Conservation (phyloP, 2,888 invertebrate species). For the Chloromyia formosa region DNA sequence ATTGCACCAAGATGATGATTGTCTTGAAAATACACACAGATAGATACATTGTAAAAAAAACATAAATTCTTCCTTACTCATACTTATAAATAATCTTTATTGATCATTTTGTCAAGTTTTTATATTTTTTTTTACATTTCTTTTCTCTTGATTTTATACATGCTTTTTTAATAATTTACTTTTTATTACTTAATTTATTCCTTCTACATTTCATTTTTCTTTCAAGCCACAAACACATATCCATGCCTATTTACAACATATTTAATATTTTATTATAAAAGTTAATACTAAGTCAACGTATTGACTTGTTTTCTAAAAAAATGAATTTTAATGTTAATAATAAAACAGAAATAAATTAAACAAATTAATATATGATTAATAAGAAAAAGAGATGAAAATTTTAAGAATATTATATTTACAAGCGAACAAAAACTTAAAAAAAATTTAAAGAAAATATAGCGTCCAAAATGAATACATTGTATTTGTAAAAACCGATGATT, state of each 20-base stretch:
- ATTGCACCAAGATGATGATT: too few species aligned
- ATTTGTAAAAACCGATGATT: too few species aligned
- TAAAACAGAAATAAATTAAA: too few species aligned
- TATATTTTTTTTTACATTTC: constrained; percentile 25
- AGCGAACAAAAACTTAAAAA: too few species aligned
- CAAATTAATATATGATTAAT: too few species aligned
- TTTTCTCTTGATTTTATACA: constrained; percentile 10
- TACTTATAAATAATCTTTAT: constrained; percentile 36
- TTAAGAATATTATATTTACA: too few species aligned
- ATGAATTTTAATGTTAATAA: background rate
- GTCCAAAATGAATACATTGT: too few species aligned
- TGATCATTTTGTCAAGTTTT: constrained; percentile 9
- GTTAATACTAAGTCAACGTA: background rate
- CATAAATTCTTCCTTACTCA: background rate
- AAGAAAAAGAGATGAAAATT: too few species aligned
- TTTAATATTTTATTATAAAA: background rate
- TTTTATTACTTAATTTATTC: too few species aligned
- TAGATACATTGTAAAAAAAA: too few species aligned
- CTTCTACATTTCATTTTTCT: background rate
- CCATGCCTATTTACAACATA: background rate
- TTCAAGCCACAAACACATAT: background rate
- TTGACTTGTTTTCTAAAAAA: background rate
- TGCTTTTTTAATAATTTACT: constrained; percentile 14
- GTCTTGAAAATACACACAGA: too few species aligned
- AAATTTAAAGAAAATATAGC: too few species aligned